phyloP scores from a whole-genome alignment of 2,113 vertebrate species.

The Lates calcarifer region DNA sequence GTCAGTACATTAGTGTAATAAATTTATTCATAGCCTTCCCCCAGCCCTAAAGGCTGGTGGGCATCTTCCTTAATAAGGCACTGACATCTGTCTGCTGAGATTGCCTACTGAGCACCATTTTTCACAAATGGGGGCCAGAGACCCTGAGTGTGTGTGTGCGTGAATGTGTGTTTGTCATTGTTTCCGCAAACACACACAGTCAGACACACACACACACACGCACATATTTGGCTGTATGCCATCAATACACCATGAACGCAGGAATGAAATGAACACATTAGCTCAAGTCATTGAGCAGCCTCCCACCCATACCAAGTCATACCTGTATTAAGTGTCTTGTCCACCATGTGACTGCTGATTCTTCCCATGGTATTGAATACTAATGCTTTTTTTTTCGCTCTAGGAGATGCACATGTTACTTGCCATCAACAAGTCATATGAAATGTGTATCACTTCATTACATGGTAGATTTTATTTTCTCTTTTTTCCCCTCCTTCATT shows the following conservation, averaged over 20 bases:
- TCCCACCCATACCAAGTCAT: slow-evolving; percentile 33
- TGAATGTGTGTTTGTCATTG: slow-evolving; percentile 35
- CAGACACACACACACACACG: neutral
- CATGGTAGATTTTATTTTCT: slow-evolving; percentile 40
- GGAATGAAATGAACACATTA: slow-evolving; percentile 69
- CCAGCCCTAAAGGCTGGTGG: slow-evolving; percentile 42
- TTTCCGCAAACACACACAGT: slow-evolving; percentile 35
- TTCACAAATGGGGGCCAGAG: slow-evolving; percentile 65
- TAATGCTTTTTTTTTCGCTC: slow-evolving; percentile 34
- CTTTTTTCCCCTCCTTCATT: neutral
- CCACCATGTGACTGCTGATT: slow-evolving; percentile 20
- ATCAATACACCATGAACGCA: slow-evolving; percentile 38
- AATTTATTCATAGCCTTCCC: slow-evolving; percentile 82
- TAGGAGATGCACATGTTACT: slow-evolving; percentile 19
- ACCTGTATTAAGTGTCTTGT: slow-evolving; percentile 43
- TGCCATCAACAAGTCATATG: slow-evolving; percentile 52
- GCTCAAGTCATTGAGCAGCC: slow-evolving; percentile 60
- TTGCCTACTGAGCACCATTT: slow-evolving; percentile 65
- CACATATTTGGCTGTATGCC: slow-evolving; percentile 51
- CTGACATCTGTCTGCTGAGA: slow-evolving; percentile 75
- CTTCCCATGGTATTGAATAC: slow-evolving; percentile 23
- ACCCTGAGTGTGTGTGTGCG: slow-evolving; percentile 44
- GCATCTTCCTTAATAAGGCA: slow-evolving; percentile 76
- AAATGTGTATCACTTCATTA: slow-evolving; percentile 60
- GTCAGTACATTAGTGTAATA: slow-evolving; percentile 79